Conservation (phyloP, 2,113 vertebrate genomes). For the Python bivittatus region DNA sequence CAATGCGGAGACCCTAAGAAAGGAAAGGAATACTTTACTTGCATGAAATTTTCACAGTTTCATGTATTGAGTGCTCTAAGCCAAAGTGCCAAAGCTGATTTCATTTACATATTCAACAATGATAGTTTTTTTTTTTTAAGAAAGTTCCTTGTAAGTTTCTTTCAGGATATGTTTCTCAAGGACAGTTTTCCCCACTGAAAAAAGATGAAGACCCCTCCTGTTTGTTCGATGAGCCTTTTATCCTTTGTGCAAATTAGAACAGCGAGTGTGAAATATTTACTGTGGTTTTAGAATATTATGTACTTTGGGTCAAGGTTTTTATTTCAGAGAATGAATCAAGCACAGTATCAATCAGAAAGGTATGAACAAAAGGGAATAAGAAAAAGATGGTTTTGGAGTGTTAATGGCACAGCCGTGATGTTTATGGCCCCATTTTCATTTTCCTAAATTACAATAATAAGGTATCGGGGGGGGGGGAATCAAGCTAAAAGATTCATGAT, state of each 20-base stretch:
- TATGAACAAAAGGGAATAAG: slow-evolving; percentile 4
- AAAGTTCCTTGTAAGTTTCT: background rate
- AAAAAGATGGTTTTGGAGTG: background rate
- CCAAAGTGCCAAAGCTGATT: background rate
- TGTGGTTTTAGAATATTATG: background rate
- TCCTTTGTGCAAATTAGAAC: background rate
- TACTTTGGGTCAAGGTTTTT: slow-evolving; percentile 11
- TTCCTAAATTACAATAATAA: background rate
- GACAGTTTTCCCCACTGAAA: background rate
- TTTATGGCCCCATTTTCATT: background rate
- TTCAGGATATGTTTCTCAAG: background rate
- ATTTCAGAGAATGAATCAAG: slow-evolving; percentile 24
- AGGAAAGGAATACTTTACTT: slow-evolving; percentile 32
- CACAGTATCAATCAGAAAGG: background rate
- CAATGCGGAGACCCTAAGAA: slow-evolving; percentile 1
- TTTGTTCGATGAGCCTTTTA: background rate
- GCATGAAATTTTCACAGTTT: slow-evolving; percentile 36
- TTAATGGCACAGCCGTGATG: slow-evolving; percentile 1
- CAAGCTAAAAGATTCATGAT: background rate
- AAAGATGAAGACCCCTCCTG: background rate
- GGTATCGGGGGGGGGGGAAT: background rate
- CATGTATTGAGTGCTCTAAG: slow-evolving; percentile 13
- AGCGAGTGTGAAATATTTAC: slow-evolving; percentile 24
- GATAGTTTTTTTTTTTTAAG: background rate
- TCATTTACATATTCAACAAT: background rate